phyloP scores from a whole-genome alignment of 2,113 vertebrate species.

The Gracilinanus agilis region DNA sequence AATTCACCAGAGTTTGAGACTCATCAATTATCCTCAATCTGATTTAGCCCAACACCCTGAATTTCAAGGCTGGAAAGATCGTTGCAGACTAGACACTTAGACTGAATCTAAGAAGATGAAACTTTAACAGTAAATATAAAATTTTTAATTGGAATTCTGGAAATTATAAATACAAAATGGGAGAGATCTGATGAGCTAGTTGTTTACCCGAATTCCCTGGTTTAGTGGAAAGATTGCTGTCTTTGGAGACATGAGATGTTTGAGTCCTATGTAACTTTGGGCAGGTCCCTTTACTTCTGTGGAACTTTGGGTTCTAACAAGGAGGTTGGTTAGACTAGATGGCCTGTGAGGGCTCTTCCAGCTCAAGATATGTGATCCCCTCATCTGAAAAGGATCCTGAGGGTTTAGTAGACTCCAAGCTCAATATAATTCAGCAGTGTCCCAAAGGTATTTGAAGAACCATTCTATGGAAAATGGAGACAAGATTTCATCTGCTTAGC shows the following conservation, averaged over 20 bases:
- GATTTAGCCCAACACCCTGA: background rate
- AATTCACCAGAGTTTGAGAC: too few relatives aligned
- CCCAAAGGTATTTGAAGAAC: background rate
- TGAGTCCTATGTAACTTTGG: background rate
- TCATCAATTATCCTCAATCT: too few relatives aligned
- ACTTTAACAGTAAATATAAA: background rate
- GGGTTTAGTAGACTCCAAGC: background rate
- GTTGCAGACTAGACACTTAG: background rate
- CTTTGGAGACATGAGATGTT: background rate
- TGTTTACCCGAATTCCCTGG: background rate
- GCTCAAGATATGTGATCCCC: background rate
- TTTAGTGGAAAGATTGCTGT: background rate
- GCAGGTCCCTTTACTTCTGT: background rate
- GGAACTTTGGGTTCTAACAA: background rate
- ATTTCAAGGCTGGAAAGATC: background rate
- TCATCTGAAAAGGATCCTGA: background rate
- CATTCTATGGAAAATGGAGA: background rate
- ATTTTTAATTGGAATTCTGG: background rate
- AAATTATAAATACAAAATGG: background rate
- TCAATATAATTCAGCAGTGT: background rate
- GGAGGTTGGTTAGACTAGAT: background rate
- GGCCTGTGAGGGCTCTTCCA: background rate
- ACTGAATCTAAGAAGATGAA: background rate
- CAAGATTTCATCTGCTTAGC: background rate
- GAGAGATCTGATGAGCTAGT: background rate